Conservation (phyloP, 2,888 invertebrate genomes). For the Plebejus anna region DNA sequence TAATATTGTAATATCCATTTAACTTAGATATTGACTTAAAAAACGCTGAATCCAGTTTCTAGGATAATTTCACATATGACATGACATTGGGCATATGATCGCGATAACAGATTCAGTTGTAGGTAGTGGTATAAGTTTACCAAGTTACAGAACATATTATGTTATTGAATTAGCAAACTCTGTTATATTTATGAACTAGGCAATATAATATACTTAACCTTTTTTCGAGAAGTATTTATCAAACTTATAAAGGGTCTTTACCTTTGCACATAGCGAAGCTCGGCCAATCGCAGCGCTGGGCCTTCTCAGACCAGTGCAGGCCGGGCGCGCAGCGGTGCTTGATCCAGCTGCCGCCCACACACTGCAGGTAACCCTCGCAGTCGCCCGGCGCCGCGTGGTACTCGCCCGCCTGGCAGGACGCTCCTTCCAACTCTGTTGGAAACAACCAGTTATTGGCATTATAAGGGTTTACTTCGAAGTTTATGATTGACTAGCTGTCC, state of each 20-base stretch:
- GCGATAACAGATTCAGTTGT: too few species aligned
- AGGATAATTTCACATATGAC: too few species aligned
- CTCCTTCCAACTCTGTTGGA: conserved; percentile 65
- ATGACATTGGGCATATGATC: too few species aligned
- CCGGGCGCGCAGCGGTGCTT: conserved; percentile 89
- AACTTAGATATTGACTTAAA: background rate
- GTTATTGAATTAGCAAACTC: too few species aligned
- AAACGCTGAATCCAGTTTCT: too few species aligned
- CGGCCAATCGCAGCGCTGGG: conserved; percentile 90
- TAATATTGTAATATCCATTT: background rate
- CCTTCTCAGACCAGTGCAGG: conserved; percentile 86
- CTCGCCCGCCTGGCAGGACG: conserved; percentile 64
- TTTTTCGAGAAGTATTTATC: background rate
- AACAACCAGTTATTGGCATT: too few species aligned
- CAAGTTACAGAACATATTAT: too few species aligned
- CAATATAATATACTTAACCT: background rate
- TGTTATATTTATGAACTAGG: too few species aligned
- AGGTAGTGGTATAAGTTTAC: too few species aligned
- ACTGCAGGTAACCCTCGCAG: conserved; percentile 88
- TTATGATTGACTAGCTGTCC: too few species aligned
- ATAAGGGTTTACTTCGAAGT: too few species aligned
- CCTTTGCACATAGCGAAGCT: conserved; percentile 83
- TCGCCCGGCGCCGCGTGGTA: conserved; percentile 82
- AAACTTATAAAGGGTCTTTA: conserved; percentile 37
- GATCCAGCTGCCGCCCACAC: conserved; percentile 84